A percentile compares a stretch with the other conserved stretches of the same genome.
Evolutionary conservation across 2,113 vertebrate species (phyloP).

Genomic region (Amphiprion percula): DNA sequence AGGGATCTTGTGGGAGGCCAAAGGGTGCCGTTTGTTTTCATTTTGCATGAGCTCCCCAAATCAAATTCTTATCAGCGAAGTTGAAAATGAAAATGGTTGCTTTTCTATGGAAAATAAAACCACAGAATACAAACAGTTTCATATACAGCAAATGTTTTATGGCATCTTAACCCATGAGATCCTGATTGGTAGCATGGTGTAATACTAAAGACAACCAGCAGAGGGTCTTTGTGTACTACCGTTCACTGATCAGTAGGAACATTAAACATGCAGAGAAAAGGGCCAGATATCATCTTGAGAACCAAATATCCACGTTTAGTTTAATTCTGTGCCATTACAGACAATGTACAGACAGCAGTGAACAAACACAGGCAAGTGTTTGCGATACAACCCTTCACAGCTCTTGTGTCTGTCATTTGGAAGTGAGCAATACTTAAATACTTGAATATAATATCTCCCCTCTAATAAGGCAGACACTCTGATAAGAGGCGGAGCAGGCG

Average conservation of each 20-base stretch:
- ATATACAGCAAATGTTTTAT: background rate
- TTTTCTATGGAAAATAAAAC: background rate
- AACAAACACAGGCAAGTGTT: background rate
- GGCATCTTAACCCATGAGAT: background rate
- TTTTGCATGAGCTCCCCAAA: background rate
- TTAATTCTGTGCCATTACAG: background rate
- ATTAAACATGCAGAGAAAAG: conserved; percentile 10
- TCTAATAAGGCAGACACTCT: background rate
- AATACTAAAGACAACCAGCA: conserved; percentile 57
- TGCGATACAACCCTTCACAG: background rate
- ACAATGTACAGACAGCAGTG: conserved; percentile 5
- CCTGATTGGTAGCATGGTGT: conserved; percentile 15
- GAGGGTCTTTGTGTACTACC: conserved; percentile 57
- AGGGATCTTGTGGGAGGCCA: background rate
- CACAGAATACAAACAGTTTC: background rate
- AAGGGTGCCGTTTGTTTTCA: background rate
- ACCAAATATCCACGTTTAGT: background rate
- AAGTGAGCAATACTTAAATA: background rate
- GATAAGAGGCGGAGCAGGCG: background rate
- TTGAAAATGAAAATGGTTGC: background rate
- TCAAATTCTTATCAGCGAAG: background rate
- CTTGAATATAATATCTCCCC: background rate
- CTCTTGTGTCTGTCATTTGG: background rate
- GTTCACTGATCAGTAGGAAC: background rate
- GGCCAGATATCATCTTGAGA: background rate